A percentile compares a stretch with the other conserved stretches of the same genome.
These are phyloP conservation scores for Arctia plantaginis DNA, from an alignment of 2,888 invertebrate genomes.

Conservation along the genomic window DNA sequence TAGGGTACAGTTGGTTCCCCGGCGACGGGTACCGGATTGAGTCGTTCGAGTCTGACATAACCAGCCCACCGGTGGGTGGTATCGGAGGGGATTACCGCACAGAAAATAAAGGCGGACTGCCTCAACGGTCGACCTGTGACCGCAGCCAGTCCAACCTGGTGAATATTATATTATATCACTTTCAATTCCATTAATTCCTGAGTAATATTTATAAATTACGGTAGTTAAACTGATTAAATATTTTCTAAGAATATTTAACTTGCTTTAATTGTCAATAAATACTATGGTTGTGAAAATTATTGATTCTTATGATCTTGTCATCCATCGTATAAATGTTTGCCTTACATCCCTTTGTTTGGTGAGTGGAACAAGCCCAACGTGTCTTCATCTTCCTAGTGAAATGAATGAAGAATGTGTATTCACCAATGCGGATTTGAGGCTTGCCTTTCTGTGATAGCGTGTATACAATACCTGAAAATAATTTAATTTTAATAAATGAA, in stretches of 20 bases:
- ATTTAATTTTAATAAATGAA: neutral
- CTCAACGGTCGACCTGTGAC: neutral
- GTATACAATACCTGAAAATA: slow-evolving; percentile 15
- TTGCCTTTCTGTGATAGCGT: slow-evolving; percentile 49
- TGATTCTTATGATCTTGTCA: slow-evolving; percentile 50
- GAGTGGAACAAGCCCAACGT: slow-evolving; percentile 63
- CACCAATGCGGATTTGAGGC: slow-evolving; percentile 39
- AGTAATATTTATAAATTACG: neutral
- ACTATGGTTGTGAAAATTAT: slow-evolving; percentile 54
- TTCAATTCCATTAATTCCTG: neutral
- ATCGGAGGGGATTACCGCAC: too few relatives aligned
- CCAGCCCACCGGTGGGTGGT: too few relatives aligned
- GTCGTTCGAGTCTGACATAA: too few relatives aligned
- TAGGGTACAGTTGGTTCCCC: too few relatives aligned
- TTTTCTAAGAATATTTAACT: neutral
- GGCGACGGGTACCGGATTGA: too few relatives aligned
- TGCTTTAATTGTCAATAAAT: slow-evolving; percentile 5
- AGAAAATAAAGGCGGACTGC: neutral
- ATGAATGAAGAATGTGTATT: slow-evolving; percentile 46
- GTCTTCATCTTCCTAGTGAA: slow-evolving; percentile 32
- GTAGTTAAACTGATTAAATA: neutral
- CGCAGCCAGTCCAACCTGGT: neutral
- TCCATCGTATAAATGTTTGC: slow-evolving; percentile 54
- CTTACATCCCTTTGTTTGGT: slow-evolving; percentile 55
- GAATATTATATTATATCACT: neutral